Evolutionary conservation across 2,113 vertebrate species (phyloP).

Genomic region (Notarius quadriscutis): DNA sequence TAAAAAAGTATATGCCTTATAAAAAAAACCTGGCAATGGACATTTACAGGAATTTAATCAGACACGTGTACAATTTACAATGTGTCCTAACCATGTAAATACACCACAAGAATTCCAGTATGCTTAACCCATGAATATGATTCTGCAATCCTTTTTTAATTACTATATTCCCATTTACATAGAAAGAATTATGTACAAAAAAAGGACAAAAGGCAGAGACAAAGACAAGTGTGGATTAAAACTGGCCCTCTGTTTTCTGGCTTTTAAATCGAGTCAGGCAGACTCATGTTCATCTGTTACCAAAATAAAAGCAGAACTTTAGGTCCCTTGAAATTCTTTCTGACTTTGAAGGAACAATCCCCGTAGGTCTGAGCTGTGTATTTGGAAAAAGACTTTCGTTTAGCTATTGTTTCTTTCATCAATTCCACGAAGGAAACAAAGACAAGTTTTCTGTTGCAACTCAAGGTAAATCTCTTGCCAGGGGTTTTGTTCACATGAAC

Average conservation of each 20-base stretch:
- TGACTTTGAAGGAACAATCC: constrained; percentile 63
- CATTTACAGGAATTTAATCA: constrained; percentile 49
- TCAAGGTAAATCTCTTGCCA: constrained; percentile 36
- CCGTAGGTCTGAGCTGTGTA: constrained; percentile 60
- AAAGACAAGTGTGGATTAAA: constrained; percentile 64
- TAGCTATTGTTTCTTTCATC: constrained; percentile 43
- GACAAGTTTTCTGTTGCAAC: constrained; percentile 3
- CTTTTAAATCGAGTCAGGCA: constrained; percentile 33
- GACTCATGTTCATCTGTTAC: constrained; percentile 52
- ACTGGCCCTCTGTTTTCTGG: constrained; percentile 57
- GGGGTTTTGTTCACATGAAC: constrained; percentile 27
- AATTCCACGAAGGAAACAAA: constrained; percentile 10
- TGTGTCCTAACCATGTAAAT: constrained; percentile 46
- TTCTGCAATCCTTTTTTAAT: constrained; percentile 47
- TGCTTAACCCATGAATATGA: constrained; percentile 66
- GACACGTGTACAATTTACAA: constrained; percentile 51
- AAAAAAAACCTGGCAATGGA: constrained; percentile 56
- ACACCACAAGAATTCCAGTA: constrained; percentile 57
- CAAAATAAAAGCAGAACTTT: constrained; percentile 67
- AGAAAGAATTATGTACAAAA: constrained; percentile 69
- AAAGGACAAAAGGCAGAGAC: constrained; percentile 59
- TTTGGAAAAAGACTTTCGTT: constrained; percentile 61
- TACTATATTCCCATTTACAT: constrained; percentile 70
- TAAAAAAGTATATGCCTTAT: constrained; percentile 41
- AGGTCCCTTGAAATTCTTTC: constrained; percentile 57